Conservation (phyloP, 2,797 vertebrate species). For the Malurus splendens region DNA sequence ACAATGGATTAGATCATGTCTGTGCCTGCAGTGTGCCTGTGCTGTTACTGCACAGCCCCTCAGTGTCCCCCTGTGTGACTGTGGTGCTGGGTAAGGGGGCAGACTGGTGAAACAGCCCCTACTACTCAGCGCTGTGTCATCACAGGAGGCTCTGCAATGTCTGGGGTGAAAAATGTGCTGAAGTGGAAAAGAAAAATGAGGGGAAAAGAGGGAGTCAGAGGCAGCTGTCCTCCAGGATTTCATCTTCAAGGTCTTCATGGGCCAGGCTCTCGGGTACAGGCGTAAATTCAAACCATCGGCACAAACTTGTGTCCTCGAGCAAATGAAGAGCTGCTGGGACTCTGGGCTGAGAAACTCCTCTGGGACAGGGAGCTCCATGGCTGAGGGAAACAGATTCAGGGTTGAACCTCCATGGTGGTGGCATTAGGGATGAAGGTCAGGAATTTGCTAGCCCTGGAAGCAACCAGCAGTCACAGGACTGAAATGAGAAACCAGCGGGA, state of each 20-base stretch:
- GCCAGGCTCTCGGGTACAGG: background rate
- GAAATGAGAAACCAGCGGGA: background rate
- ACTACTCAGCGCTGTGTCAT: background rate
- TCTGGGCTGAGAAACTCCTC: background rate
- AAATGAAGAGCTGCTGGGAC: background rate
- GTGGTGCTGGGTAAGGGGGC: background rate
- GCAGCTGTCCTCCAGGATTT: background rate
- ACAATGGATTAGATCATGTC: rapidly evolving
- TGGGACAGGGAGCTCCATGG: background rate
- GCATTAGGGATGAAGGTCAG: background rate
- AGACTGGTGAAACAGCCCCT: background rate
- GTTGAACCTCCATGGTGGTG: rapidly evolving
- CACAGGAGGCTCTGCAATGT: background rate
- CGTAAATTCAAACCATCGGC: rapidly evolving
- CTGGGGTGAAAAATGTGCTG: background rate
- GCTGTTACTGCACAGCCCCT: background rate
- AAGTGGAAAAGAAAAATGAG: background rate
- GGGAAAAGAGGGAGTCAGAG: background rate
- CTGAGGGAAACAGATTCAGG: background rate
- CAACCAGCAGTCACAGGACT: background rate
- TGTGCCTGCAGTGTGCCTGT: background rate
- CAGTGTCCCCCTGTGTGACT: background rate
- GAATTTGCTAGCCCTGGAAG: background rate
- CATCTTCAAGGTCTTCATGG: background rate
- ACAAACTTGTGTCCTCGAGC: background rate